Percentiles rank a stretch among this genome's conserved stretches.
Evolutionary conservation across 2,797 vertebrate genomes (phyloP).

Genomic region (Limosa lapponica): DNA sequence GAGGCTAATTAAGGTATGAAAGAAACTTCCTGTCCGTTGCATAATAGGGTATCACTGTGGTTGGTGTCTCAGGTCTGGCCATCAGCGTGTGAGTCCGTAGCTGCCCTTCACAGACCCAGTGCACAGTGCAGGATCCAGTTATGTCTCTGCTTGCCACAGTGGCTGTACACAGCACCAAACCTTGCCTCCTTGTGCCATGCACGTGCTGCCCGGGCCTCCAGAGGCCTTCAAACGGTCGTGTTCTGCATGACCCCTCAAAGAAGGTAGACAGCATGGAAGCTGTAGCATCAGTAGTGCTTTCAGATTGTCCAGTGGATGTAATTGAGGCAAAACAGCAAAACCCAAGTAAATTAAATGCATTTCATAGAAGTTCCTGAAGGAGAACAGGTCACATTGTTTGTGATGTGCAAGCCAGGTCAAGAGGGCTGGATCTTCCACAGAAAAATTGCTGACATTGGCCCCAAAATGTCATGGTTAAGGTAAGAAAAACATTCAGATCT

Average conservation of each 20-base stretch:
- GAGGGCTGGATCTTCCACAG: neutral
- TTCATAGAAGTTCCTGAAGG: neutral
- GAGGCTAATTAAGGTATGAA: neutral
- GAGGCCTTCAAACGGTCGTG: neutral
- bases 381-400: neutral
- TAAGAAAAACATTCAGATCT: neutral
- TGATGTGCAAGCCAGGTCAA: neutral
- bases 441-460: neutral
- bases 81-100: rapidly evolving
- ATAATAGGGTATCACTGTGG: neutral
- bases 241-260: neutral
- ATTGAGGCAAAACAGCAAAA: neutral
- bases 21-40: neutral
- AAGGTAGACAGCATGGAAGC: neutral
- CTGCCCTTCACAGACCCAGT: rapidly evolving
- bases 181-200: neutral
- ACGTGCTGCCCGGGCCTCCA: neutral
- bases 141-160: neutral
- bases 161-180: neutral
- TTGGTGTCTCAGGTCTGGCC: neutral
- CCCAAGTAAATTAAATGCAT: neutral
- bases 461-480: neutral
- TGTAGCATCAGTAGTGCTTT: neutral
- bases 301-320: neutral
- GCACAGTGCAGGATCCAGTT: neutral